Evolutionary conservation across 1,140 invertebrate species (phyloP).

Genomic region (silkworm (Bombyx mori)): ASM3026992v2 NC_085114.1:6705001-6705500

Average conservation of each 20-base stretch:
- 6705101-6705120: constrained; percentile 94
- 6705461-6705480: too few relatives aligned
- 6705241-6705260: background rate
- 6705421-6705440: too few relatives aligned
- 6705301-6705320: too few relatives aligned
- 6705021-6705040: constrained; percentile 68
- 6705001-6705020: background rate
- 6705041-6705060: constrained; percentile 89
- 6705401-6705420: too few relatives aligned
- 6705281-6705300: too few relatives aligned
- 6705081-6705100: constrained; percentile 91
- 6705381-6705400: too few relatives aligned
- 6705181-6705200: constrained; percentile 85
- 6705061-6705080: constrained; percentile 90
- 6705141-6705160: constrained; percentile 78
- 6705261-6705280: too few relatives aligned
- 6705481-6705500: too few relatives aligned
- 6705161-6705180: constrained; percentile 83
- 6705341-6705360: too few relatives aligned
- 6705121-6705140: constrained; percentile 82
- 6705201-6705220: constrained; percentile 84
- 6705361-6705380: too few relatives aligned
- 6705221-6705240: constrained; percentile 1
- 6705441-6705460: too few relatives aligned
- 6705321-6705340: too few relatives aligned